Conservation (phyloP, 2,113 vertebrate genomes). For the Thamnaconus septentrionalis region DNA sequence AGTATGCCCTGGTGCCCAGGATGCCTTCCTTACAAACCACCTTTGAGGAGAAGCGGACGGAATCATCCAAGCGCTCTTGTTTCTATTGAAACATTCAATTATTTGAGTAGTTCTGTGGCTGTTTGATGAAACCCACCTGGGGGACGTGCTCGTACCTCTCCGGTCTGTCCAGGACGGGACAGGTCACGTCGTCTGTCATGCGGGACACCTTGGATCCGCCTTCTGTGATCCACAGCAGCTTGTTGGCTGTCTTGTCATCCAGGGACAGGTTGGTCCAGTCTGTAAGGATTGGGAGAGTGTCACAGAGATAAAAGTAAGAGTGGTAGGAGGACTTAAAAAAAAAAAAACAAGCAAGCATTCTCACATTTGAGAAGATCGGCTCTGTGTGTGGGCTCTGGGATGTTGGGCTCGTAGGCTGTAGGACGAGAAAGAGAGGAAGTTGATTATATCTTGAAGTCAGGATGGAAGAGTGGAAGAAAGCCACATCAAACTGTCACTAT, state of each 20-base stretch:
- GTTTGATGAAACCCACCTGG: constrained; percentile 49
- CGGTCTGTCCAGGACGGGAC: constrained; percentile 67
- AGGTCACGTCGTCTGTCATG: constrained; percentile 55
- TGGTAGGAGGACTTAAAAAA: neutral
- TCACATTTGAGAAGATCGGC: constrained; percentile 69
- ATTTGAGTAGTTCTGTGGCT: too few relatives aligned
- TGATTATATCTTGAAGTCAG: too few relatives aligned
- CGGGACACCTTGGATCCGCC: constrained; percentile 60
- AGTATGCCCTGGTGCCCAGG: constrained; percentile 62
- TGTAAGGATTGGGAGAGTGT: constrained; percentile 9
- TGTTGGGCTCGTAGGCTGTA: constrained; percentile 56
- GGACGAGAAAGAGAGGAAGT: too few relatives aligned
- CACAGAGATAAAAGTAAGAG: neutral
- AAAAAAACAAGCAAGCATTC: neutral
- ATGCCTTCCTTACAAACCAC: constrained; percentile 68
- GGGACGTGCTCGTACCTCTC: constrained; percentile 70
- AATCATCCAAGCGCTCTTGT: neutral
- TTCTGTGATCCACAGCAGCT: constrained; percentile 67
- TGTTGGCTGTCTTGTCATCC: constrained; percentile 71
- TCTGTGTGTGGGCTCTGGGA: constrained; percentile 66
- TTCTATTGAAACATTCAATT: too few relatives aligned
- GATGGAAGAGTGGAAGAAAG: too few relatives aligned
- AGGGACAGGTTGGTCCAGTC: constrained; percentile 66
- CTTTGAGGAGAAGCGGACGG: constrained; percentile 27
- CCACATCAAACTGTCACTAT: too few relatives aligned